Evolutionary conservation across 2,888 invertebrate species (phyloP).

Genomic region (Mesodorylaimus sp.): DNA sequence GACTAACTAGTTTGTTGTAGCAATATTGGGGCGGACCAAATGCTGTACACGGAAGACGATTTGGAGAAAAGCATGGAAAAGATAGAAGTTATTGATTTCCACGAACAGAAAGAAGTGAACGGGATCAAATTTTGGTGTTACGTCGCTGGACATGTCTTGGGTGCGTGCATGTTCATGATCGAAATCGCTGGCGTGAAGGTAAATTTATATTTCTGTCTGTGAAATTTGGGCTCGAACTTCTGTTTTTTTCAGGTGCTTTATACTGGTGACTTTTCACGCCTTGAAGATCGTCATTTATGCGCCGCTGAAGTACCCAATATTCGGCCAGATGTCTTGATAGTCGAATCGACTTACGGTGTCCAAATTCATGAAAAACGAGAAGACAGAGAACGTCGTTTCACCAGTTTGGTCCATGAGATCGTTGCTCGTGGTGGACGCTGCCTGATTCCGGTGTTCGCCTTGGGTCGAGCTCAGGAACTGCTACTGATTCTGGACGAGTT

Average conservation of each 20-base stretch:
- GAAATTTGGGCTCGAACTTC: no score
- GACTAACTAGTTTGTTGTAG: conserved; percentile 35
- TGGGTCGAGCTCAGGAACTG: conserved; percentile 62
- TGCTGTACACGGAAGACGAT: conserved; percentile 91
- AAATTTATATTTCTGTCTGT: background rate
- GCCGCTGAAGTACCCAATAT: conserved; percentile 93
- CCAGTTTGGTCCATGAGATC: conserved; percentile 77
- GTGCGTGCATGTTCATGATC: conserved; percentile 99
- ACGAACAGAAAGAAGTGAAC: conserved; percentile 87
- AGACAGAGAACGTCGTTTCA: conserved; percentile 82
- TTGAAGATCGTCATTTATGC: conserved; percentile 97
- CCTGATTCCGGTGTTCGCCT: conserved; percentile 91
- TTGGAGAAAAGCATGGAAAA: conserved; percentile 93
- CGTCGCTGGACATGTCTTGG: conserved; percentile 93
- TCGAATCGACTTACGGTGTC: conserved; percentile 93
- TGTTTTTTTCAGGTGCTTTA: conserved; percentile 9
- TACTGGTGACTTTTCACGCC: conserved; percentile 80
- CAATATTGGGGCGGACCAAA: conserved; percentile 86
- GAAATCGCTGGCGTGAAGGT: conserved; percentile 92
- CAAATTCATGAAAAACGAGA: conserved; percentile 97
- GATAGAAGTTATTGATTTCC: conserved; percentile 52
- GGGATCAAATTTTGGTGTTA: conserved; percentile 93
- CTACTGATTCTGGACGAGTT: conserved; percentile 55
- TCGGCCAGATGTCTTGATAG: conserved; percentile 87
- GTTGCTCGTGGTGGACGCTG: conserved; percentile 91